Percentiles rank a stretch among this genome's conserved stretches.
Evolutionary conservation across 2,888 invertebrate species (phyloP).

Genomic region (Lithophane semibrunnea): DNA sequence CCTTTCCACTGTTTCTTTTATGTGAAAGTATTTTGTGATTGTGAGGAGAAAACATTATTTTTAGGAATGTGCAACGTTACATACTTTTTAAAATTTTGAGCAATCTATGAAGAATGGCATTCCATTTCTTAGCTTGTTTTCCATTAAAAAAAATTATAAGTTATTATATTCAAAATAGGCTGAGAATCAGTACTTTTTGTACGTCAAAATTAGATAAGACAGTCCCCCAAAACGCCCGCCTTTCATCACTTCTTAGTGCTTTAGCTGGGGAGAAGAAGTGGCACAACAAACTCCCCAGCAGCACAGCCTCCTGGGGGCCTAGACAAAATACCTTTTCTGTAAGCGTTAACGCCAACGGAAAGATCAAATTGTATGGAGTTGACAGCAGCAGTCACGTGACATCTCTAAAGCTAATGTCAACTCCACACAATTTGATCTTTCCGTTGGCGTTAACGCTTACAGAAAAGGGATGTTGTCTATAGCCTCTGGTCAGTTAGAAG

Average conservation of each 20-base stretch:
- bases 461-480: too few relatives aligned
- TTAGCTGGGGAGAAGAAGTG: not conserved
- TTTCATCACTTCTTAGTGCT: too few relatives aligned
- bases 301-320: too few relatives aligned
- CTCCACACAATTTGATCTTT: too few relatives aligned
- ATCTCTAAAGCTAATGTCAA: too few relatives aligned
- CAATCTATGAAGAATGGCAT: not conserved
- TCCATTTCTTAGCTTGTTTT: not conserved
- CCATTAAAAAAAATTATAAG: not conserved
- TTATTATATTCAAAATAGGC: not conserved
- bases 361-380: too few relatives aligned
- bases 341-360: too few relatives aligned
- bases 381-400: too few relatives aligned
- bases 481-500: too few relatives aligned
- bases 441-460: too few relatives aligned
- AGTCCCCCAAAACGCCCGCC: too few relatives aligned
- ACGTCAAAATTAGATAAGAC: not conserved
- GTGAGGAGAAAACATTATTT: not conserved
- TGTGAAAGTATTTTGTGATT: not conserved
- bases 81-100: not conserved
- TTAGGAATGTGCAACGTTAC: not conserved
- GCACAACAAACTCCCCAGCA: not conserved
- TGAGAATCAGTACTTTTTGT: not conserved
- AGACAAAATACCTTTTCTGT: too few relatives aligned
- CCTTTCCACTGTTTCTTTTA: not conserved